phyloP scores from a whole-genome alignment of 2,797 vertebrate species.

The Sebastes baramenuke region DNA sequence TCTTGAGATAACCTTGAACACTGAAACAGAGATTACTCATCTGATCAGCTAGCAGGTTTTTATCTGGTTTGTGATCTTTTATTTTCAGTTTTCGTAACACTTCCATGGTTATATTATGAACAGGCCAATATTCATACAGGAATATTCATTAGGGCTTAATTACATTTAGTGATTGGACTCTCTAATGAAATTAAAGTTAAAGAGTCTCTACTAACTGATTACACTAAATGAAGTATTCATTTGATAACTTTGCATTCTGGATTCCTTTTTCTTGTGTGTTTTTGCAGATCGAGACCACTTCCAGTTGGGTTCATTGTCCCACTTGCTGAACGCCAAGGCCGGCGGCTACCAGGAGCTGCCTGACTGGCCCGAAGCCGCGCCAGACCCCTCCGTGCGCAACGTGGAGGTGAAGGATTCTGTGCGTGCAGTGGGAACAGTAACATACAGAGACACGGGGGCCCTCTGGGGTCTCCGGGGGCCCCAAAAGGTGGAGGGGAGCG shows the following conservation, averaged over 20 bases:
- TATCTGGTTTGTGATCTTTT: background rate
- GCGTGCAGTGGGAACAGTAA: constrained; percentile 89
- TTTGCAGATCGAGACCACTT: constrained; percentile 96
- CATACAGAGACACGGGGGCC: constrained; percentile 79
- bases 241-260: background rate
- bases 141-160: background rate
- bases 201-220: background rate
- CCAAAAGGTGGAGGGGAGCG: constrained; percentile 64
- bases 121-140: background rate
- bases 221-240: background rate
- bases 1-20: background rate
- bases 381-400: constrained; percentile 98
- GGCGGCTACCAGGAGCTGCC: constrained; percentile 98
- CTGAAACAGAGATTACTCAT: background rate
- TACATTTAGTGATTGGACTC: background rate
- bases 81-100: background rate
- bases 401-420: constrained; percentile 97
- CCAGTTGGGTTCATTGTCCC: constrained; percentile 96
- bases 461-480: constrained; percentile 48
- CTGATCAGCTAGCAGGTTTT: background rate
- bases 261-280: background rate
- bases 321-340: constrained; percentile 95
- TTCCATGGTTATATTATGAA: background rate
- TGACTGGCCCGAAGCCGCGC: constrained; percentile 94
- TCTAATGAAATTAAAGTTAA: background rate